Percentiles rank a stretch among this genome's conserved stretches.
Evolutionary conservation across 2,797 vertebrate genomes (phyloP).

Genomic region (Salmo trutta): DNA sequence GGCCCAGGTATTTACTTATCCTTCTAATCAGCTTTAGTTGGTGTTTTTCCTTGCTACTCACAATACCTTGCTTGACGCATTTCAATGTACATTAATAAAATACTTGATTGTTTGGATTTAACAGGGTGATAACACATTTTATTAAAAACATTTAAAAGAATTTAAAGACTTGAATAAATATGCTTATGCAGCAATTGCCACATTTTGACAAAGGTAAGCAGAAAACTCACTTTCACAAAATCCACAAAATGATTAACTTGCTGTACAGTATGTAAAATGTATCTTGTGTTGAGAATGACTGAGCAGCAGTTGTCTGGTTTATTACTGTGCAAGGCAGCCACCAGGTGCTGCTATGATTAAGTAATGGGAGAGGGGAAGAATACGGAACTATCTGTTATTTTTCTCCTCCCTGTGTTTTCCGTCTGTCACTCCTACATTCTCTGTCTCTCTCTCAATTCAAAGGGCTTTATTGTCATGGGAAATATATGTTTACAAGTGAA

Average conservation of each 20-base stretch:
- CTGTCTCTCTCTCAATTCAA: neutral
- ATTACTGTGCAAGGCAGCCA: constrained; percentile 53
- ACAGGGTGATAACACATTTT: neutral
- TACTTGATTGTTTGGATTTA: neutral
- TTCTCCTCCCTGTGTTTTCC: neutral
- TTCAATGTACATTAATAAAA: neutral
- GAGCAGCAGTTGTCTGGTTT: constrained; percentile 20
- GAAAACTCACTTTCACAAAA: neutral
- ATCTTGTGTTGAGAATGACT: neutral
- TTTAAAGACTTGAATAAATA: no score
- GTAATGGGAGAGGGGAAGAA: constrained; percentile 35
- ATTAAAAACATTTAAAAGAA: neutral
- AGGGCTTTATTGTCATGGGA: no score
- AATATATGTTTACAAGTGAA: no score
- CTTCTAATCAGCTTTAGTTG: neutral
- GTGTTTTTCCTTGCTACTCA: neutral
- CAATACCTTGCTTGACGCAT: neutral
- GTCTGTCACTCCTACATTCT: constrained; percentile 1
- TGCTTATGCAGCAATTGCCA: no score
- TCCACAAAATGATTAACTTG: neutral
- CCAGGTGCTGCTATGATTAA: constrained; percentile 70
- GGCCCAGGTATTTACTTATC: no score
- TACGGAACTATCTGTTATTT: neutral
- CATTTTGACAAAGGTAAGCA: neutral
- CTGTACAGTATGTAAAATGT: neutral